Conservation (phyloP, 2,888 invertebrate species). For the Bombyx huttoni region DNA sequence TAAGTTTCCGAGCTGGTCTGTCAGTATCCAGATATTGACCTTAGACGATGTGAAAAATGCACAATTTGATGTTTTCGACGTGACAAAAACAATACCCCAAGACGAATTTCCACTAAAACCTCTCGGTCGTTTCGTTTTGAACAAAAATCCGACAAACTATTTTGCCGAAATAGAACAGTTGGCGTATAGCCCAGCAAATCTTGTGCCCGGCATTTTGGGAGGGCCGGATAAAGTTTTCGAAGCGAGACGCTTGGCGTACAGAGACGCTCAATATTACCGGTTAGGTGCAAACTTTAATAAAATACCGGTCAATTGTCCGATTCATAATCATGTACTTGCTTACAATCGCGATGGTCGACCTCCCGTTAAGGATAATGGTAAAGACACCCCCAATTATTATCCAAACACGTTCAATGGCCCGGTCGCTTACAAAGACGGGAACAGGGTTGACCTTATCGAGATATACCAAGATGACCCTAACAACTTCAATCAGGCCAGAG, state of each 20-base stretch:
- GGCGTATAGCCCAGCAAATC: conserved; percentile 88
- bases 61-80: conserved; percentile 90
- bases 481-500: conserved; percentile 86
- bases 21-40: conserved; percentile 88
- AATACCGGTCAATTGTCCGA: conserved; percentile 94
- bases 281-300: conserved; percentile 91
- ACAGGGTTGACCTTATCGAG: conserved; percentile 63
- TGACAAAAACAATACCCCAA: conserved; percentile 87
- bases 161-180: conserved; percentile 93
- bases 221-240: conserved; percentile 92
- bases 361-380: conserved; percentile 83
- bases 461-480: conserved; percentile 81
- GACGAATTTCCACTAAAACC: conserved; percentile 85
- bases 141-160: conserved; percentile 90
- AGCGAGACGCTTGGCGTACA: conserved; percentile 86
- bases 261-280: conserved; percentile 87
- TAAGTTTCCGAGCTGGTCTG: conserved; percentile 81
- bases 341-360: conserved; percentile 91
- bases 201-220: conserved; percentile 91
- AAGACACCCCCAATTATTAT: conserved; percentile 91
- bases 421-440: conserved; percentile 73
- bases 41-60: conserved; percentile 81
- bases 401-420: conserved; percentile 95
- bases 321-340: conserved; percentile 73
- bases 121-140: conserved; percentile 85